phyloP scores from a whole-genome alignment of 2,888 invertebrate genomes.

The Dendrolimus pini region DNA sequence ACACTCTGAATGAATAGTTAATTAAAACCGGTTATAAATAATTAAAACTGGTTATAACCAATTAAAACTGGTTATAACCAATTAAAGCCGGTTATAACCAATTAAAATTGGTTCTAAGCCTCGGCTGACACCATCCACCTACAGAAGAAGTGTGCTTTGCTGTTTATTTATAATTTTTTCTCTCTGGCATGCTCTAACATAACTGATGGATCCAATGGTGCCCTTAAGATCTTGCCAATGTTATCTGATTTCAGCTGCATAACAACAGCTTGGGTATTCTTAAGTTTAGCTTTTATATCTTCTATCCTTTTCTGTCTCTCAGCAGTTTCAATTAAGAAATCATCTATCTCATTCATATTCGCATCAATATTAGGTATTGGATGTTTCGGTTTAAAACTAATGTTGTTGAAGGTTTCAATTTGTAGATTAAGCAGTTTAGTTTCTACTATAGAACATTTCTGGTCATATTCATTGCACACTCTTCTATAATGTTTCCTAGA shows the following conservation, averaged over 20 bases:
- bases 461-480: slow-evolving; percentile 50
- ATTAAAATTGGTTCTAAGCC: no score
- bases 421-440: slow-evolving; percentile 51
- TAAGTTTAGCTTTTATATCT: slow-evolving; percentile 30
- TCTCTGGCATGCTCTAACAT: slow-evolving; percentile 41
- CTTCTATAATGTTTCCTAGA: slow-evolving; percentile 61
- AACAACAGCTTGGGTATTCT: slow-evolving; percentile 41
- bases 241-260: slow-evolving; percentile 42
- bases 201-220: slow-evolving; percentile 39
- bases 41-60: no score
- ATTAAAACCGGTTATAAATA: no score
- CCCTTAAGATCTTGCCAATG: slow-evolving; percentile 32
- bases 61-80: no score
- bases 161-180: slow-evolving; percentile 13
- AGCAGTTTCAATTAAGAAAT: slow-evolving; percentile 35
- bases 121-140: no score
- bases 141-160: no score
- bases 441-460: slow-evolving; percentile 44
- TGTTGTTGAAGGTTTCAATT: slow-evolving; percentile 42
- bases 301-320: slow-evolving; percentile 34
- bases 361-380: slow-evolving; percentile 23
- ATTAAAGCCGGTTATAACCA: no score
- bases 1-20: no score
- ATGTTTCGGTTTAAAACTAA: slow-evolving; percentile 43
- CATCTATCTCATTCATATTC: slow-evolving; percentile 38